Conservation (phyloP, 2,113 vertebrate genomes). For the Pyrgilauda ruficollis region DNA sequence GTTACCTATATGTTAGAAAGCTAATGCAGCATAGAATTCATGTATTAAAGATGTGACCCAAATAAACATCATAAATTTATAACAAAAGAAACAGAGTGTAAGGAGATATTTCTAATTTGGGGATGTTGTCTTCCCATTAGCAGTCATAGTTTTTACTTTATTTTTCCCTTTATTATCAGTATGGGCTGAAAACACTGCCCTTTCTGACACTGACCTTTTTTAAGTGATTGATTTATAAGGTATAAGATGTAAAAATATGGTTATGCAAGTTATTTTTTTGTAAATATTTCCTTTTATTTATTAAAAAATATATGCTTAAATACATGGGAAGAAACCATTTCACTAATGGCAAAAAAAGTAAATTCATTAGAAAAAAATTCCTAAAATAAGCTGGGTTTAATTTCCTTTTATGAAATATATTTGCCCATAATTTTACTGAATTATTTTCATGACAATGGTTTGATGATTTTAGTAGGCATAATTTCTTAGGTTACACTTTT, state of each 20-base stretch:
- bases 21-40: not conserved
- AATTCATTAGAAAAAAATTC: not conserved
- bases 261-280: not conserved
- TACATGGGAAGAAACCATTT: not conserved
- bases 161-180: not conserved
- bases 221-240: not conserved
- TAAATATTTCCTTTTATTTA: not conserved
- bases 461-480: not conserved
- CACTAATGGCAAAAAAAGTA: not conserved
- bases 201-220: not conserved
- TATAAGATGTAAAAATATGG: not conserved
- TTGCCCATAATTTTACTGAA: not conserved
- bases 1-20: not conserved
- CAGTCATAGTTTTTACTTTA: not conserved
- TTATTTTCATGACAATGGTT: not conserved
- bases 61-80: not conserved
- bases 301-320: not conserved
- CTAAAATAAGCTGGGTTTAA: rapidly evolving
- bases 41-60: not conserved
- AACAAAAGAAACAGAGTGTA: not conserved
- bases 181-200: not conserved
- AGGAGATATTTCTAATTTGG: not conserved
- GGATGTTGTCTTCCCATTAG: not conserved
- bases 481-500: not conserved
- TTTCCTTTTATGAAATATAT: not conserved